These are phyloP conservation scores for Malacosoma neustria DNA, from an alignment of 2,888 invertebrate species.

Conservation along the genomic window DNA sequence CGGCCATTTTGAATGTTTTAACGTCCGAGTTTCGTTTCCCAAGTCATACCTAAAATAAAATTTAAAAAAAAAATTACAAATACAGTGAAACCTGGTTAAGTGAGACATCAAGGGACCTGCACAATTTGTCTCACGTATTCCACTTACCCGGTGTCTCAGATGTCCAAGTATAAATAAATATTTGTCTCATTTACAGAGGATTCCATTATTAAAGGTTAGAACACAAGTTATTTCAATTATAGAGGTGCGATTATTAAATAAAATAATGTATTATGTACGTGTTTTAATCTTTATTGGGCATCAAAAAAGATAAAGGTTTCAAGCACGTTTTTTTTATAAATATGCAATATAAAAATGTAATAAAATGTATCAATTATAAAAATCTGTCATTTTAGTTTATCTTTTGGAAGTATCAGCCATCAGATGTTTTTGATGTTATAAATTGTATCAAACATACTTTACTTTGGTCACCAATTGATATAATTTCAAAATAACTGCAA, in stretches of 20 bases:
- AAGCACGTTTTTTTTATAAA: no score
- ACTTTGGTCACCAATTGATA: conserved; percentile 14
- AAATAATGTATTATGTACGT: not conserved
- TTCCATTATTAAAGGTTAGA: conserved; percentile 10
- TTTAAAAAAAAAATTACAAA: not conserved
- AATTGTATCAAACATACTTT: conserved; percentile 15
- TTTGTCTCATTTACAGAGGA: conserved; percentile 9
- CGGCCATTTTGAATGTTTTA: conserved; percentile 33
- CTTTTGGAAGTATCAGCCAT: conserved; percentile 14
- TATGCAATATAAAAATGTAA: no score
- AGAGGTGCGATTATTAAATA: conserved; percentile 4
- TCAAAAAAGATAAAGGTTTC: no score
- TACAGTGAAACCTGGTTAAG: conserved; percentile 1
- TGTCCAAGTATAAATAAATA: conserved; percentile 7
- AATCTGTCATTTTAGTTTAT: conserved; percentile 16
- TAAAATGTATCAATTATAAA: conserved; percentile 6
- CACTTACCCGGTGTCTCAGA: conserved; percentile 7
- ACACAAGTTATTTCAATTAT: conserved; percentile 9
- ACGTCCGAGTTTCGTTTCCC: conserved; percentile 32
- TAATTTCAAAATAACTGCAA: conserved; percentile 12
- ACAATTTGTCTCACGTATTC: not conserved
- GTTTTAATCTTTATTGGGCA: no score
- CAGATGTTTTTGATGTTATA: conserved; percentile 8
- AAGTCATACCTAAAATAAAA: conserved; percentile 41
- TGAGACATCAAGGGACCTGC: no score